Evolutionary conservation across 2,888 invertebrate genomes (phyloP).

Genomic region (Volucella inflata): DNA sequence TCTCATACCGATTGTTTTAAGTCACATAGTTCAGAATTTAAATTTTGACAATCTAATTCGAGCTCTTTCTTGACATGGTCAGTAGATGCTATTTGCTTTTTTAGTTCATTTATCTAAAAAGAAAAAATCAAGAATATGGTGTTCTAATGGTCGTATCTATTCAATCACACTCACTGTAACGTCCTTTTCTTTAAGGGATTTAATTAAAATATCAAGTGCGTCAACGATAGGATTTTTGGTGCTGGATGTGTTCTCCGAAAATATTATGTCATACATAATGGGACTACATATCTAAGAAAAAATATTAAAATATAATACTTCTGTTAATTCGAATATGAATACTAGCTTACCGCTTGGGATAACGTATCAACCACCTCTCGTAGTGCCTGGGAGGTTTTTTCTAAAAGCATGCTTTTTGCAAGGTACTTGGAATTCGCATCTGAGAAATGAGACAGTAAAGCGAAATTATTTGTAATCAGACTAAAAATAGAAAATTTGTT

Average conservation of each 20-base stretch:
- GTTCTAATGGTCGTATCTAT: background rate
- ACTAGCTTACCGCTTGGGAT: constrained; percentile 41
- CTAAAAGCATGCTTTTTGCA: constrained; percentile 50
- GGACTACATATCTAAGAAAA: constrained; percentile 51
- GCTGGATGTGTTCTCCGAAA: constrained; percentile 15
- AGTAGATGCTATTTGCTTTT: constrained; percentile 4
- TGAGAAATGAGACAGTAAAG: constrained; percentile 2
- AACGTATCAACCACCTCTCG: constrained; percentile 54
- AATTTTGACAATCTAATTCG: constrained; percentile 10
- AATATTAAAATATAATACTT: background rate
- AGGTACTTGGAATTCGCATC: constrained; percentile 23
- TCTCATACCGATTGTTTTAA: constrained; percentile 64
- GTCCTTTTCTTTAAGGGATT: constrained; percentile 23
- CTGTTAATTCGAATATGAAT: background rate
- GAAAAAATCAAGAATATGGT: background rate
- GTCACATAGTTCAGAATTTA: constrained; percentile 35
- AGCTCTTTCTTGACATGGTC: constrained; percentile 25
- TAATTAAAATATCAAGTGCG: constrained; percentile 44
- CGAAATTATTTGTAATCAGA: background rate
- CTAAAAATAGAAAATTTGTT: background rate
- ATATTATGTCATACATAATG: constrained; percentile 53
- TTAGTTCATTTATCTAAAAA: constrained; percentile 38
- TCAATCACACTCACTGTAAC: constrained; percentile 21
- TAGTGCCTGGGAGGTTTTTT: constrained; percentile 48
- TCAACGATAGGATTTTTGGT: constrained; percentile 56